phyloP scores from a whole-genome alignment of 2,113 vertebrate genomes.

The Perca fluviatilis region DNA sequence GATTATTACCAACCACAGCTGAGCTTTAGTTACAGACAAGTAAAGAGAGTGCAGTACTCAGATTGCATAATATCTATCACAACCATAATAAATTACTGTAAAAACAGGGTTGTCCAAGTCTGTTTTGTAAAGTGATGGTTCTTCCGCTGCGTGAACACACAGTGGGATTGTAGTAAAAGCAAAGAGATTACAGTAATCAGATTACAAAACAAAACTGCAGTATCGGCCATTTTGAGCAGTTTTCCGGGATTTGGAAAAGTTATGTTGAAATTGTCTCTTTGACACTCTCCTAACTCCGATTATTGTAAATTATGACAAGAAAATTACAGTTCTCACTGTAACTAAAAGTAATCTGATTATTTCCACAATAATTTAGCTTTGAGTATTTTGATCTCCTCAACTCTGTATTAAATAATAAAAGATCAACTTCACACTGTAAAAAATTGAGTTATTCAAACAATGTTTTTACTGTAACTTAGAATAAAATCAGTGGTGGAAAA shows the following conservation, averaged over 20 bases:
- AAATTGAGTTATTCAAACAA: not conserved
- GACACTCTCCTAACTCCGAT: not conserved
- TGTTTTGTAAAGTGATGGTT: not conserved
- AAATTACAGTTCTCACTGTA: not conserved
- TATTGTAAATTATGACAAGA: not conserved
- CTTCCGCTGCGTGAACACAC: not conserved
- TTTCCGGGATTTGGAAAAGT: not conserved
- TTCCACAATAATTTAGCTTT: not conserved
- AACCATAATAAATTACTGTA: not conserved
- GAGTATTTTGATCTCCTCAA: not conserved
- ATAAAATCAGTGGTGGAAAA: not conserved
- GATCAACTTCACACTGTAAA: not conserved
- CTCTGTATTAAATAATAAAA: not conserved
- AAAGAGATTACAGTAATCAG: not conserved
- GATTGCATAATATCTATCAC: not conserved
- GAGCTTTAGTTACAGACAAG: not conserved
- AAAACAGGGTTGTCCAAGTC: not conserved
- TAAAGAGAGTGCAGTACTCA: not conserved
- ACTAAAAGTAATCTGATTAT: constrained; percentile 19
- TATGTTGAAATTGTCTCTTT: not conserved
- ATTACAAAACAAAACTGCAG: constrained; percentile 10
- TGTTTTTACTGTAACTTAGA: not conserved
- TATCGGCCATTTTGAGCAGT: not conserved
- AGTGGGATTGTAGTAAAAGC: not conserved
- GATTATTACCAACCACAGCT: not conserved